These are phyloP conservation scores for Pollenia angustigena DNA, from an alignment of 2,888 invertebrate species.

Conservation along the genomic window DNA sequence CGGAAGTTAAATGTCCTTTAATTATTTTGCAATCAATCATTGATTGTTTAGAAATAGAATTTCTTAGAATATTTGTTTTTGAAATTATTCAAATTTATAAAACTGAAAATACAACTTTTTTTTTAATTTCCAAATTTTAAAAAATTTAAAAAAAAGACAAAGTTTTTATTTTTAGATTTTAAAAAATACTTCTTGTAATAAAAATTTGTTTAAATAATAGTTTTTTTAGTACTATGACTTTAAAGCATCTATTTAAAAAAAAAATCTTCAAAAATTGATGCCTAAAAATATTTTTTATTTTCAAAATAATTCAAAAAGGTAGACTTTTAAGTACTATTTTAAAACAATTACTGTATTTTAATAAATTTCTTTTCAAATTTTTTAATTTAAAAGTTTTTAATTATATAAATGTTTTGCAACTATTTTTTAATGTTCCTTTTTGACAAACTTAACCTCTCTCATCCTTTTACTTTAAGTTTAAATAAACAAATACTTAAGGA, in stretches of 20 bases:
- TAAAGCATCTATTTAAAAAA: no score
- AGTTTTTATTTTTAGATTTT: no score
- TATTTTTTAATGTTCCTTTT: neutral
- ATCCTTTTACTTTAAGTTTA: constrained; percentile 24
- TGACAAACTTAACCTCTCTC: constrained; percentile 31
- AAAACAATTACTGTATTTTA: neutral
- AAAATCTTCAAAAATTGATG: no score
- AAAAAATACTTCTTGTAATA: no score
- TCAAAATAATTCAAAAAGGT: neutral
- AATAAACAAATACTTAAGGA: constrained; percentile 64
- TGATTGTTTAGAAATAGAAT: neutral
- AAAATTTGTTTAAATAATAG: no score
- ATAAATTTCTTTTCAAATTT: neutral
- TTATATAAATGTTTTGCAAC: no score
- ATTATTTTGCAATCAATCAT: constrained; percentile 53
- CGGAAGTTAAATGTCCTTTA: constrained; percentile 66
- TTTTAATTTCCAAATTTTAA: no score
- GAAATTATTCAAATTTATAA: no score
- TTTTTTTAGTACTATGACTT: no score
- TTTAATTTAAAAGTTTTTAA: neutral
- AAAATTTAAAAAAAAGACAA: no score
- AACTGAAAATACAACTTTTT: no score
- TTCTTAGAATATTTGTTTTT: neutral
- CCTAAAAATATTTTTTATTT: neutral
- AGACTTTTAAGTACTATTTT: neutral